These are phyloP conservation scores for Odontomachus brunneus DNA, from an alignment of 1,140 invertebrate species.

Conservation along the genomic window DNA sequence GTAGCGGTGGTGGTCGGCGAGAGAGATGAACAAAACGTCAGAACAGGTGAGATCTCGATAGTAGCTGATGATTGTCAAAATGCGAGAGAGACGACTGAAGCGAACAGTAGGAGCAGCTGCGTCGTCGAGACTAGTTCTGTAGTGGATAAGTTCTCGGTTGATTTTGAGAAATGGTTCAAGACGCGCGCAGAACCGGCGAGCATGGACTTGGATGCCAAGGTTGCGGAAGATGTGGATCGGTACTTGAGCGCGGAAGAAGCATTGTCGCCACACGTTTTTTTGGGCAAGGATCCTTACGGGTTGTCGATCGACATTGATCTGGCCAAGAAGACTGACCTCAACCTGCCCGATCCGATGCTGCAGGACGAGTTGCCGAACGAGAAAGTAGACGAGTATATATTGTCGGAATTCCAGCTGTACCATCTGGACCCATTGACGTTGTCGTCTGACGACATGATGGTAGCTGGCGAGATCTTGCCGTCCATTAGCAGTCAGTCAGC, in stretches of 20 bases:
- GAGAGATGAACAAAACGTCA: constrained; percentile 41
- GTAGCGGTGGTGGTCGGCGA: constrained; percentile 21
- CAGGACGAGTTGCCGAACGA: constrained; percentile 77
- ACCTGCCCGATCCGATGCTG: constrained; percentile 77
- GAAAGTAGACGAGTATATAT: constrained; percentile 77
- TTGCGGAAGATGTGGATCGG: constrained; percentile 72
- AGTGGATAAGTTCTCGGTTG: constrained; percentile 43
- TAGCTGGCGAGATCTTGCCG: constrained; percentile 79
- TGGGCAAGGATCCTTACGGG: constrained; percentile 75
- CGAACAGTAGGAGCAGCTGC: constrained; percentile 53
- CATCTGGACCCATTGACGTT: constrained; percentile 78
- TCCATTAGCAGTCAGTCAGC: constrained; percentile 69
- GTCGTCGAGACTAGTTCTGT: constrained; percentile 68
- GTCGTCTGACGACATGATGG: constrained; percentile 79
- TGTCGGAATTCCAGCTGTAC: constrained; percentile 82
- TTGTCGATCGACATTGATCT: constrained; percentile 78
- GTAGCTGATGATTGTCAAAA: not conserved
- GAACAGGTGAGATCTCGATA: constrained; percentile 15
- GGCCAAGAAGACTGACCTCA: constrained; percentile 67
- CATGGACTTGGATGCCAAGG: constrained; percentile 78
- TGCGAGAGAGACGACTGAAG: no score
- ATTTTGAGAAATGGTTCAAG: constrained; percentile 82
- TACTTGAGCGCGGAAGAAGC: constrained; percentile 76
- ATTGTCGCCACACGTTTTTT: constrained; percentile 67
- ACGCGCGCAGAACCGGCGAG: constrained; percentile 76